phyloP scores from a whole-genome alignment of 2,888 invertebrate genomes.

The Serripes groenlandicus region DNA sequence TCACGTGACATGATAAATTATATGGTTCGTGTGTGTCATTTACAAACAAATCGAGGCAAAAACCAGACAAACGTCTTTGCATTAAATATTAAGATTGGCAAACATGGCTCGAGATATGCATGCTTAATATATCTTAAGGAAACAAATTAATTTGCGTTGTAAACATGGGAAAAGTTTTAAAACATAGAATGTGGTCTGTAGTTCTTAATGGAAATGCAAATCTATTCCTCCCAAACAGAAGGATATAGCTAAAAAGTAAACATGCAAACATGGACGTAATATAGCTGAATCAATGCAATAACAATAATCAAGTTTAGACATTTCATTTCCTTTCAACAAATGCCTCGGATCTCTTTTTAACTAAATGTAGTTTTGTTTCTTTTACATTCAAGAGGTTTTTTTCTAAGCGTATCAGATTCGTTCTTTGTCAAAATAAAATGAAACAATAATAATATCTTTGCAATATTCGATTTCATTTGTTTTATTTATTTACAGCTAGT shows the following conservation, averaged over 20 bases:
- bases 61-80: slow-evolving; percentile 64
- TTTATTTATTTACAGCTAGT: no score
- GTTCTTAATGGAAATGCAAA: slow-evolving; percentile 64
- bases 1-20: slow-evolving; percentile 33
- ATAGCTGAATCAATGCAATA: slow-evolving; percentile 14
- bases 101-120: slow-evolving; percentile 67
- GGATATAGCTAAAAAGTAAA: slow-evolving; percentile 62
- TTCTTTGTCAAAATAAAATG: no score
- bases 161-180: slow-evolving; percentile 69
- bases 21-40: slow-evolving; percentile 51
- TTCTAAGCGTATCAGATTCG: no score
- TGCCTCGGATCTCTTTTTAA: neutral
- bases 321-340: slow-evolving; percentile 10
- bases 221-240: slow-evolving; percentile 53
- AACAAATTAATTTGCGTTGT: slow-evolving; percentile 67
- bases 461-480: no score
- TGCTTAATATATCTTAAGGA: slow-evolving; percentile 60
- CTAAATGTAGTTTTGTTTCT: no score
- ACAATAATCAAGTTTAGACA: slow-evolving; percentile 16
- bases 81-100: slow-evolving; percentile 62
- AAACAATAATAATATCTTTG: no score
- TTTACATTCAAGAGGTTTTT: no score
- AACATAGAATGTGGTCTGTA: slow-evolving; percentile 40
- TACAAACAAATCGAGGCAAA: slow-evolving; percentile 53
- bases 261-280: slow-evolving; percentile 30